Evolutionary conservation across 30 jellyfish, hydroid and myxozoan species (phyloP).

Genomic region (Calvadosia cruxmelitensis): DNA sequence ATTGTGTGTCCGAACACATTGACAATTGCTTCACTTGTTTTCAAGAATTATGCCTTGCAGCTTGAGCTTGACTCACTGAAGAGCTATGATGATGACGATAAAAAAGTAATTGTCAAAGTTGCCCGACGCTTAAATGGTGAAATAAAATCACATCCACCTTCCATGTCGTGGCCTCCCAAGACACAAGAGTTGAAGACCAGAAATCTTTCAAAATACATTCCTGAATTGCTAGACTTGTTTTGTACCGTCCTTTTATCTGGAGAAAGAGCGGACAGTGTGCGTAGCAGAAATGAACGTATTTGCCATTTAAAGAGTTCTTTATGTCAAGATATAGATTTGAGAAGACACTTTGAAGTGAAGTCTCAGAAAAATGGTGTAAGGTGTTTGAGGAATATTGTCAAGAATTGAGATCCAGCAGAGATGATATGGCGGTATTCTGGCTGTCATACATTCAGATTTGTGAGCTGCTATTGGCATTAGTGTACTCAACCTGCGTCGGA

Average conservation of each 20-base stretch:
- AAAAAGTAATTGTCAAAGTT: constrained; percentile 3
- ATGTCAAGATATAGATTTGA: constrained; percentile 17
- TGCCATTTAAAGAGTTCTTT: background rate
- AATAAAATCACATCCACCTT: constrained; percentile 10
- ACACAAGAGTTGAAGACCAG: constrained; percentile 10
- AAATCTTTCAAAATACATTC: constrained; percentile 3
- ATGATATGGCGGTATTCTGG: constrained; percentile 18
- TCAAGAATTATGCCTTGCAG: background rate
- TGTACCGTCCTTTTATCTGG: constrained; percentile 14
- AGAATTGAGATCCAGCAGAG: no score
- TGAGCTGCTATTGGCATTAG: constrained; percentile 7
- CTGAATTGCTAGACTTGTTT: constrained; percentile 12
- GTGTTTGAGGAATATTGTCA: no score
- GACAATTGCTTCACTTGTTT: constrained; percentile 1
- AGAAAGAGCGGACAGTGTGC: background rate
- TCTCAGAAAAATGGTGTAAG: no score
- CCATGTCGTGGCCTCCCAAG: constrained; percentile 25
- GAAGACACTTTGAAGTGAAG: no score
- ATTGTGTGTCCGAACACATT: constrained; percentile 11
- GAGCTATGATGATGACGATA: background rate
- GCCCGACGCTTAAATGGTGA: constrained; percentile 5
- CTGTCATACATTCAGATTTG: constrained; percentile 10
- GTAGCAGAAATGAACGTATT: background rate
- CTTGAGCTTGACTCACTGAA: constrained; percentile 1
- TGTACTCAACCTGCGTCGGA: constrained; percentile 20